These are phyloP conservation scores for Pterostichus niger DNA, from an alignment of 2,888 invertebrate species.

Conservation along the genomic window DNA sequence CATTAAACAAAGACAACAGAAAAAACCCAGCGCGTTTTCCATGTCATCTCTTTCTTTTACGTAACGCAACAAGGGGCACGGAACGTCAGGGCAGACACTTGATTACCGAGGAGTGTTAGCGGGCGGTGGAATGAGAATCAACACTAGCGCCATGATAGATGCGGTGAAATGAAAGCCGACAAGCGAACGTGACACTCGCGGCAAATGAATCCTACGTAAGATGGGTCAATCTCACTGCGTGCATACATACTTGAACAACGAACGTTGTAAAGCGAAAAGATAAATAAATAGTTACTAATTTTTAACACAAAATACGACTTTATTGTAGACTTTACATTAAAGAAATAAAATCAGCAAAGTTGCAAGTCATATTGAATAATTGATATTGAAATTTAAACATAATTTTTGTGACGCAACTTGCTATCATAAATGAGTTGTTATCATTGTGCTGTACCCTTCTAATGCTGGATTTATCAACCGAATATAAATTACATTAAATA, in stretches of 20 bases:
- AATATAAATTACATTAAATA: no score
- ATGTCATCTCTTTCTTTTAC: background rate
- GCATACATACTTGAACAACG: background rate
- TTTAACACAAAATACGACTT: no score
- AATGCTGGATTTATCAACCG: no score
- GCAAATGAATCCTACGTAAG: slow-evolving; percentile 20
- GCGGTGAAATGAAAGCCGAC: slow-evolving; percentile 51
- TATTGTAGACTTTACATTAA: no score
- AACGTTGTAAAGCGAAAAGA: no score
- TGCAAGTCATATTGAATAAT: no score
- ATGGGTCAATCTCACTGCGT: slow-evolving; percentile 39
- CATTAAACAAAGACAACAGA: background rate
- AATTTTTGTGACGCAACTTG: no score
- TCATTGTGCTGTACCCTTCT: no score
- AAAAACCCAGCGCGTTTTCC: slow-evolving; percentile 10
- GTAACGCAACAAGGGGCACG: background rate
- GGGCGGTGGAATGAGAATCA: background rate
- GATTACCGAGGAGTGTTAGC: slow-evolving; percentile 1
- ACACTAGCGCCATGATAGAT: slow-evolving; percentile 43
- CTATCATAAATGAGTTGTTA: no score
- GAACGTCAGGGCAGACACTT: background rate
- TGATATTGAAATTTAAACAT: no score
- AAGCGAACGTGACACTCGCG: slow-evolving; percentile 38
- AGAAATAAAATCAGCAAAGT: no score
- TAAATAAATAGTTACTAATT: no score